A percentile compares a stretch with the other conserved stretches of the same genome.
Evolutionary conservation across 2,113 vertebrate genomes (phyloP).

Genomic region (Daubentonia madagascariensis): DNA sequence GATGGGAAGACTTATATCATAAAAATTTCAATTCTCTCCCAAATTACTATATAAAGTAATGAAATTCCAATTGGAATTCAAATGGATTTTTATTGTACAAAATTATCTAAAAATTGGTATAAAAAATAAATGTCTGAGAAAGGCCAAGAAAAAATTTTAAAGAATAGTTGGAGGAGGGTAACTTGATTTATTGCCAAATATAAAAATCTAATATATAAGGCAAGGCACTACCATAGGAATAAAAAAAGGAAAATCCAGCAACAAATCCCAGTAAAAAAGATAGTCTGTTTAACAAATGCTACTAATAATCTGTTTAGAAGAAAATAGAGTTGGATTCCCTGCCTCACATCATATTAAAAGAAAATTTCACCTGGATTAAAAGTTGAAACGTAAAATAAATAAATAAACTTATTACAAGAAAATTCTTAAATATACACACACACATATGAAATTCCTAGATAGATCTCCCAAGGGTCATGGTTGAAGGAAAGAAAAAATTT

Average conservation of each 20-base stretch:
- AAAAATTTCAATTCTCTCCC: not conserved
- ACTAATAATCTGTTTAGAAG: conserved; percentile 5
- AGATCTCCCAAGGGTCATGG: not conserved
- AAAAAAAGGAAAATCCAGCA: conserved; percentile 16
- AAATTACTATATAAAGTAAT: conserved; percentile 14
- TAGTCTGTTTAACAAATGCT: not conserved
- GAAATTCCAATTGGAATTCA: conserved; percentile 18
- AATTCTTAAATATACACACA: not conserved
- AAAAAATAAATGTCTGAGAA: conserved; percentile 6
- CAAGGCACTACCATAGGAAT: not conserved
- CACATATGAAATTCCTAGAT: not conserved
- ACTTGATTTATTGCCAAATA: not conserved
- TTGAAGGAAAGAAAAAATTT: not conserved
- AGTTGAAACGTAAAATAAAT: not conserved
- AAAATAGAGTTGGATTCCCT: not conserved
- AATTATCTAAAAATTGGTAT: conserved; percentile 23
- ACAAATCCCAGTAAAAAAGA: not conserved
- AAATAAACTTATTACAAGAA: not conserved
- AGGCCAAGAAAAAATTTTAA: not conserved
- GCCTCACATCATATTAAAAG: not conserved
- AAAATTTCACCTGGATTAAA: not conserved
- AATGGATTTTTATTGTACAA: not conserved
- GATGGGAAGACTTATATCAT: not conserved
- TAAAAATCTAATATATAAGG: not conserved
- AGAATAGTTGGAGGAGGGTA: not conserved